A percentile compares a stretch with the other conserved stretches of the same genome.
Evolutionary conservation across 2,797 vertebrate genomes (phyloP).

Genomic region (Sebastes alutus): DNA sequence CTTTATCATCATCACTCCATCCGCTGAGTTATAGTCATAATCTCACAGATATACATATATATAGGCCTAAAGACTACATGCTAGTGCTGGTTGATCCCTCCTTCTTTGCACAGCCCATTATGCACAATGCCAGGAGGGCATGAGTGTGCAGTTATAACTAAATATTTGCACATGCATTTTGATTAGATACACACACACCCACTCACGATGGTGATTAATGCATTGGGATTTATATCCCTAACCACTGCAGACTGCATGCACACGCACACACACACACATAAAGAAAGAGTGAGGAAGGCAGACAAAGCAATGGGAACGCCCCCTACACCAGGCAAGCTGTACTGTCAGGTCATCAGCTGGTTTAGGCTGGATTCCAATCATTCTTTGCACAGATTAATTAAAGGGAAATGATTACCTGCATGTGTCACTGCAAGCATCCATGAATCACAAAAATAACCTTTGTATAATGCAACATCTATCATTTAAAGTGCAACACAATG

Average conservation of each 20-base stretch:
- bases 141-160: constrained; percentile 1
- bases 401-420: background rate
- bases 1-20: constrained; percentile 28
- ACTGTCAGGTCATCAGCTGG: constrained; percentile 75
- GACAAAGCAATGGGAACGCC: constrained; percentile 83
- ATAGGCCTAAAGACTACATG: background rate
- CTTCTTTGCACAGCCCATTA: constrained; percentile 18
- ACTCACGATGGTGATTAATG: background rate
- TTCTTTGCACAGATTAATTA: constrained; percentile 23
- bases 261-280: constrained; percentile 33
- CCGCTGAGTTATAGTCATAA: constrained; percentile 52
- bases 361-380: constrained; percentile 54
- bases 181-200: background rate
- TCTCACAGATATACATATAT: constrained; percentile 16
- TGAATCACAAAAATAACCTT: background rate
- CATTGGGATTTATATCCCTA: constrained; percentile 8
- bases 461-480: background rate
- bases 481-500: constrained; percentile 30
- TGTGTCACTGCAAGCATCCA: background rate
- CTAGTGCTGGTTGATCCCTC: constrained; percentile 29
- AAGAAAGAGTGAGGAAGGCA: constrained; percentile 62
- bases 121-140: constrained; percentile 31
- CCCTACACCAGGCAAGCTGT: constrained; percentile 72
- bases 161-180: constrained; percentile 9
- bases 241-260: constrained; percentile 32